Evolutionary conservation across 2,797 vertebrate species (phyloP).

Genomic region (Peromyscus melanophrys): DNA sequence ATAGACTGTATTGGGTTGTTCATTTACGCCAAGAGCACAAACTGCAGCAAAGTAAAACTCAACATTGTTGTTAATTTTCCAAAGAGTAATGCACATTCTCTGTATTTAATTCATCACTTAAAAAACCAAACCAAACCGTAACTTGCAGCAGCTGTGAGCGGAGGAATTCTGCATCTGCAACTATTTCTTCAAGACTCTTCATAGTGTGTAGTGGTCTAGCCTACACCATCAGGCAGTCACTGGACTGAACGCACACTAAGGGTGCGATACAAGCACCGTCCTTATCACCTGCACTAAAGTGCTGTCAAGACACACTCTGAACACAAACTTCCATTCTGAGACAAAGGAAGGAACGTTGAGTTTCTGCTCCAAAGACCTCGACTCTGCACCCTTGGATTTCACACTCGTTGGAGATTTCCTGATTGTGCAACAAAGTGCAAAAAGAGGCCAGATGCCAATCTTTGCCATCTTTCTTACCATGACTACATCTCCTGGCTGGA

Average conservation of each 20-base stretch:
- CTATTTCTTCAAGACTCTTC: background rate
- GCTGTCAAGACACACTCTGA: background rate
- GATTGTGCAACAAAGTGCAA: background rate
- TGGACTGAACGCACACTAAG: background rate
- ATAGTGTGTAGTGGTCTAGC: background rate
- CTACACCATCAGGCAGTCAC: background rate
- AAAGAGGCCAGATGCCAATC: background rate
- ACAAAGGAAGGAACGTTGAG: background rate
- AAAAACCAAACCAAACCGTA: background rate
- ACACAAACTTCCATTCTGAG: conserved; percentile 13
- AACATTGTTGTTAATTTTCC: background rate
- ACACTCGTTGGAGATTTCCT: background rate
- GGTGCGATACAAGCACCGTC: background rate
- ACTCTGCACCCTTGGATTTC: background rate
- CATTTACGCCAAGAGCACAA: background rate
- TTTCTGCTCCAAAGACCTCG: background rate
- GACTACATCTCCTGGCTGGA: conserved; percentile 97
- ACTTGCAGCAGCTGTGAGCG: background rate
- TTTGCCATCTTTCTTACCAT: conserved; percentile 92
- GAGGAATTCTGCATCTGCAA: conserved; percentile 8
- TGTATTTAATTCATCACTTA: conserved; percentile 32
- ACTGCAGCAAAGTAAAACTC: conserved; percentile 10
- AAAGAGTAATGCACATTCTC: conserved; percentile 2
- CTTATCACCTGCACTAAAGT: conserved; percentile 32
- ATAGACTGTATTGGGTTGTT: background rate